A percentile compares a stretch with the other conserved stretches of the same genome.
These are phyloP conservation scores for Atherix ibis DNA, from an alignment of 2,888 invertebrate genomes.

Conservation along the genomic window DNA sequence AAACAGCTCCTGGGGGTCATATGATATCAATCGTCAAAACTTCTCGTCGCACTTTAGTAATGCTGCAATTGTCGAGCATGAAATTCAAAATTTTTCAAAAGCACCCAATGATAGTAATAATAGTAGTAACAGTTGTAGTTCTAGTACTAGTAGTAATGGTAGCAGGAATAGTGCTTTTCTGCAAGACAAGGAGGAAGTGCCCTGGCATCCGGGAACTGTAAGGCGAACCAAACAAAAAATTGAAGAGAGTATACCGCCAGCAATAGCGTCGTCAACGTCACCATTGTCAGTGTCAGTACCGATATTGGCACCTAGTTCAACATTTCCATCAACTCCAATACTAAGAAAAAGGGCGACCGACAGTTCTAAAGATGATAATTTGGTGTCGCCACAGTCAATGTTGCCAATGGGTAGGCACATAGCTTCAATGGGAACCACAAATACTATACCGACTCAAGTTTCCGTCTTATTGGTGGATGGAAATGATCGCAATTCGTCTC, in stretches of 20 bases:
- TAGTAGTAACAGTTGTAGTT: not conserved
- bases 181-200: conserved; percentile 45
- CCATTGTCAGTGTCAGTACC: too few species aligned
- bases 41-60: conserved; percentile 16
- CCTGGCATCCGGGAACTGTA: conserved; percentile 53
- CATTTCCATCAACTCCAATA: too few species aligned
- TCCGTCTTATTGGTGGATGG: too few species aligned
- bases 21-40: conserved; percentile 37
- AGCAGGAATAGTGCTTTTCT: conserved; percentile 14
- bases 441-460: too few species aligned
- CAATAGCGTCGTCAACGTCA: too few species aligned
- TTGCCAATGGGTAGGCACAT: conserved; percentile 4
- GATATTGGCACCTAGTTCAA: too few species aligned
- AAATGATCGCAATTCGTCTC: too few species aligned
- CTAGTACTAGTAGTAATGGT: conserved; percentile 1
- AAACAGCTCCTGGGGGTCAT: conserved; percentile 57
- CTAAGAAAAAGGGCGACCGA: conserved; percentile 12
- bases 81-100: conserved; percentile 18
- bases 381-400: conserved; percentile 4
- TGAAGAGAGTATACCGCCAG: conserved; percentile 34
- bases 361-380: conserved; percentile 10
- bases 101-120: conserved; percentile 1
- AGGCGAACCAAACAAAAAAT: conserved; percentile 52
- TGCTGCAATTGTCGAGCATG: conserved; percentile 29
- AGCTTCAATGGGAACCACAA: conserved; percentile 9